These are phyloP conservation scores for Mus musculus DNA, from an alignment of 2,113 vertebrate genomes.

Conservation along the genomic window DNA sequence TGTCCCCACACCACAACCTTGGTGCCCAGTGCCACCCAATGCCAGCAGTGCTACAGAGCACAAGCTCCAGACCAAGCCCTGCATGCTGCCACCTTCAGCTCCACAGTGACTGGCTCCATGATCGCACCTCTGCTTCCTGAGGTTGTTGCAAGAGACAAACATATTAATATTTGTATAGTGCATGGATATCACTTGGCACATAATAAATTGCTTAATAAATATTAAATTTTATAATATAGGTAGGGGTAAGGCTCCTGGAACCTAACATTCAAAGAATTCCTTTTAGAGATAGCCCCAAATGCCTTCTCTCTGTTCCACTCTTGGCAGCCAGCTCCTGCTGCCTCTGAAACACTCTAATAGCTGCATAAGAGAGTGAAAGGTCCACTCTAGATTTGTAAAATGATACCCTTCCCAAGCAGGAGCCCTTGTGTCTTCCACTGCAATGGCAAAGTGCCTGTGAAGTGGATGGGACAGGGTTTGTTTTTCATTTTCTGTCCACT, in stretches of 20 bases:
- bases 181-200: not conserved
- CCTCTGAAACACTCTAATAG: not conserved
- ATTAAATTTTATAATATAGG: not conserved
- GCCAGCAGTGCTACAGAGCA: not conserved
- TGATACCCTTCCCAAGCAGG: not conserved
- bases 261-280: not conserved
- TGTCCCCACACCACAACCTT: not conserved
- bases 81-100: not conserved
- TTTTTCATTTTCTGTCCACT: not conserved
- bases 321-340: not conserved
- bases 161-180: not conserved
- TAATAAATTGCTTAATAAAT: slow-evolving; percentile 36
- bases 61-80: not conserved
- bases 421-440: not conserved
- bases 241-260: not conserved
- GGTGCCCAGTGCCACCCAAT: not conserved
- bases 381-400: not conserved
- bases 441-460: not conserved
- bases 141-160: not conserved
- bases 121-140: not conserved
- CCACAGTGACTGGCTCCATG: not conserved
- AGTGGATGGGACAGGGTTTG: not conserved
- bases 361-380: not conserved
- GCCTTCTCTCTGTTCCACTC: not conserved
- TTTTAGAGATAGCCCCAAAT: slow-evolving; percentile 1